Evolutionary conservation across 2,888 invertebrate species (phyloP).

Genomic region (Acronicta psi): DNA sequence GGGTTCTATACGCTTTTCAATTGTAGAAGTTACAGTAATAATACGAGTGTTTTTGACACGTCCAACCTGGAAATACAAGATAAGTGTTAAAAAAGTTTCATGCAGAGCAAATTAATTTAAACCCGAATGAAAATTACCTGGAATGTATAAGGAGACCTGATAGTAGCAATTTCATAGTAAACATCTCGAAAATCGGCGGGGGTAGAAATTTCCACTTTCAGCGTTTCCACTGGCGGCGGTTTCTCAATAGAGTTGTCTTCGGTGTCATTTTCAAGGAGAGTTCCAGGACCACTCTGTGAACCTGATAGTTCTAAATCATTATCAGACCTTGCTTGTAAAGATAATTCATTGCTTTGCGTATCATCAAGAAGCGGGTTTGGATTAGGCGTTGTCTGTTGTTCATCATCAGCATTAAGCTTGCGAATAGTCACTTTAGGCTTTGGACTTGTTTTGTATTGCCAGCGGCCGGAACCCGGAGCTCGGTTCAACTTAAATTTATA

Average conservation of each 20-base stretch:
- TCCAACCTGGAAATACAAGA: slow-evolving; percentile 91
- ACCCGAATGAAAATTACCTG: slow-evolving; percentile 89
- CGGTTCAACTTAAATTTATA: slow-evolving; percentile 95
- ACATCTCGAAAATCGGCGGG: slow-evolving; percentile 95
- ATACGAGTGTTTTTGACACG: slow-evolving; percentile 96
- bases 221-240: slow-evolving; percentile 92
- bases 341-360: slow-evolving; percentile 86
- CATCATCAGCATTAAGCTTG: slow-evolving; percentile 90
- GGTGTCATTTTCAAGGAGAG: slow-evolving; percentile 90
- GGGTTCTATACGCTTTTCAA: slow-evolving; percentile 93
- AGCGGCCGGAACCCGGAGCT: slow-evolving; percentile 94
- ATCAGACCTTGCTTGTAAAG: slow-evolving; percentile 88
- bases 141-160: slow-evolving; percentile 96
- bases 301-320: slow-evolving; percentile 93
- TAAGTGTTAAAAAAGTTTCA: slow-evolving; percentile 13
- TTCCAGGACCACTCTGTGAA: slow-evolving; percentile 90
- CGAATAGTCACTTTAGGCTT: slow-evolving; percentile 95
- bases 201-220: slow-evolving; percentile 96
- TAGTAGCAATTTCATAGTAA: slow-evolving; percentile 96
- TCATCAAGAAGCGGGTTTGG: slow-evolving; percentile 81
- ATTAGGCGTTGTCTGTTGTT: slow-evolving; percentile 83
- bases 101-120: background rate
- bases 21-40: slow-evolving; percentile 95
- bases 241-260: slow-evolving; percentile 91
- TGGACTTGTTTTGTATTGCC: slow-evolving; percentile 97